phyloP scores from a whole-genome alignment of 2,113 vertebrate species.

The Alectura lathami region DNA sequence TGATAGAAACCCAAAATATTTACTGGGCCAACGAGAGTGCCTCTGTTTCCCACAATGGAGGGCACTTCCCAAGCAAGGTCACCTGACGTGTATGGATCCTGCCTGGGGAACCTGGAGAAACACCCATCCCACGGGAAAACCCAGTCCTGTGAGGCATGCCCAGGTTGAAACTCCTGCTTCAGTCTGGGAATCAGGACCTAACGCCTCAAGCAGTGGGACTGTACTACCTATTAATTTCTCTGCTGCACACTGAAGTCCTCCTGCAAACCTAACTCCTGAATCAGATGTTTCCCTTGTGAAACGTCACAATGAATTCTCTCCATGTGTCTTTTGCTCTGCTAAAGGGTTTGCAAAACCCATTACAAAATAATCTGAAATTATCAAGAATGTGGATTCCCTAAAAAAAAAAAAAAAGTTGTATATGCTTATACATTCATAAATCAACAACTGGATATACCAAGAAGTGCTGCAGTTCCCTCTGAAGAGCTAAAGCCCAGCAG shows the following conservation, averaged over 20 bases:
- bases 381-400: background rate
- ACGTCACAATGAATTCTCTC: background rate
- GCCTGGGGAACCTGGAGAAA: background rate
- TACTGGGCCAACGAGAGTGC: background rate
- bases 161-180: background rate
- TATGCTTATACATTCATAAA: background rate
- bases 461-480: accelerated
- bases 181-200: background rate
- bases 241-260: background rate
- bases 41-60: background rate
- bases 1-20: background rate
- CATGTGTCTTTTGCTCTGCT: background rate
- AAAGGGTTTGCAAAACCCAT: background rate
- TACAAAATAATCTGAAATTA: background rate
- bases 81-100: accelerated
- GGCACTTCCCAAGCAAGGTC: background rate
- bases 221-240: background rate
- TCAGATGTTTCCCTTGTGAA: background rate
- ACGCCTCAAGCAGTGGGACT: background rate
- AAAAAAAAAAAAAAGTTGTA: background rate
- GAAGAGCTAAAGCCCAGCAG: background rate
- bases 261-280: accelerated
- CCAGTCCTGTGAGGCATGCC: background rate
- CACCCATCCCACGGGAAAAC: background rate
- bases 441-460: background rate